phyloP scores from a whole-genome alignment of 2,888 invertebrate genomes.

The Lithophane semibrunnea region DNA sequence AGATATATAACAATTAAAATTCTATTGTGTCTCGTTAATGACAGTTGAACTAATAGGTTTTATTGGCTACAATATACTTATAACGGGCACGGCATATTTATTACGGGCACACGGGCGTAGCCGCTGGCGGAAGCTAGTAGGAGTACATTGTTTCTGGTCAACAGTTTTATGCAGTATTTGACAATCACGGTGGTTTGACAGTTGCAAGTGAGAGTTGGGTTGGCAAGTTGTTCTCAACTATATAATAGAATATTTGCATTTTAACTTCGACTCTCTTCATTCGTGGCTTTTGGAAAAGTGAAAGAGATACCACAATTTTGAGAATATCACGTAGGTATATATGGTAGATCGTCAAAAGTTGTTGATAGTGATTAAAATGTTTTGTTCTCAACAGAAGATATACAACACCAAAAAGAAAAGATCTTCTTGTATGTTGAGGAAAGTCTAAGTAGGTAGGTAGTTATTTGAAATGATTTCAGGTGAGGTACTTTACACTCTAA shows the following conservation, averaged over 20 bases:
- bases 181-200: background rate
- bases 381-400: background rate
- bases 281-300: background rate
- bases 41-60: no score
- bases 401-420: background rate
- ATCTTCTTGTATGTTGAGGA: background rate
- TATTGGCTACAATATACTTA: no score
- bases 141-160: background rate
- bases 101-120: background rate
- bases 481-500: background rate
- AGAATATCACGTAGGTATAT: background rate
- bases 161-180: background rate
- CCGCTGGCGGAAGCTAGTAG: background rate
- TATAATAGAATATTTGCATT: no score
- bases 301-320: background rate
- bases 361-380: no score
- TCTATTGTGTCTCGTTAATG: no score
- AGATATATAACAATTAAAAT: no score
- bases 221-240: no score
- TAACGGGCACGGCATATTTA: no score
- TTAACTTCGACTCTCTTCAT: background rate
- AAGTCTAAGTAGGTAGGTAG: background rate
- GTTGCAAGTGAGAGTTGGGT: background rate
- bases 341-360: background rate
- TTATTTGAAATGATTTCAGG: background rate